Evolutionary conservation across 2,113 vertebrate genomes (phyloP).

Genomic region (Cheilinus undulatus): DNA sequence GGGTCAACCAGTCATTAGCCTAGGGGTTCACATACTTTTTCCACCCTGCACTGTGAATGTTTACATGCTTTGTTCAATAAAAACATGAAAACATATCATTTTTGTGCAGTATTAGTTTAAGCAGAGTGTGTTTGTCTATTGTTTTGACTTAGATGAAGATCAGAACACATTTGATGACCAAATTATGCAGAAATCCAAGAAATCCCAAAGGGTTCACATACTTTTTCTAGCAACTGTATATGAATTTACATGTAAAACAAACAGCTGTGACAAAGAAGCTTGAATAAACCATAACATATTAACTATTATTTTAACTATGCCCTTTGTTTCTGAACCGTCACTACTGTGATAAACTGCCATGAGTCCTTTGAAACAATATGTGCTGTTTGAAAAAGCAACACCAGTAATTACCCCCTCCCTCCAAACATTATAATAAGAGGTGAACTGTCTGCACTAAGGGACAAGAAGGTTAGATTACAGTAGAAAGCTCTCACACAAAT

Average conservation of each 20-base stretch:
- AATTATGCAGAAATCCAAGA: too few relatives aligned
- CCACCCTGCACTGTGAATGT: too few relatives aligned
- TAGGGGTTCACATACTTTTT: too few relatives aligned
- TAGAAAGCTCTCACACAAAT: not conserved
- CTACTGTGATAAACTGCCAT: constrained; percentile 4
- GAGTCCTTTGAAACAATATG: constrained; percentile 4
- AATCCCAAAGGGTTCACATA: too few relatives aligned
- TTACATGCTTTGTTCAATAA: too few relatives aligned
- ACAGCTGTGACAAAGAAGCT: not conserved
- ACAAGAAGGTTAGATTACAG: constrained; percentile 32
- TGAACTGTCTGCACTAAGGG: constrained; percentile 3
- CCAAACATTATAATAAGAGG: constrained; percentile 49
- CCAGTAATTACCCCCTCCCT: constrained; percentile 51
- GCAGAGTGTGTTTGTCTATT: too few relatives aligned
- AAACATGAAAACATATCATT: too few relatives aligned
- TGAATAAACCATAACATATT: constrained; percentile 9
- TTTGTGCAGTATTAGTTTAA: too few relatives aligned
- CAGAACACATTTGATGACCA: too few relatives aligned
- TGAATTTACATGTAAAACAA: not conserved
- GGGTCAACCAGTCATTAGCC: too few relatives aligned
- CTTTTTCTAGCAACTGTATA: too few relatives aligned
- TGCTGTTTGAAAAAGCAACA: constrained; percentile 34
- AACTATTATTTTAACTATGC: not conserved
- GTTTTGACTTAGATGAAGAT: too few relatives aligned
- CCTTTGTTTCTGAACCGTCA: constrained; percentile 1